Conservation (phyloP, 2,797 vertebrate species). For the Cuniculus paca region DNA sequence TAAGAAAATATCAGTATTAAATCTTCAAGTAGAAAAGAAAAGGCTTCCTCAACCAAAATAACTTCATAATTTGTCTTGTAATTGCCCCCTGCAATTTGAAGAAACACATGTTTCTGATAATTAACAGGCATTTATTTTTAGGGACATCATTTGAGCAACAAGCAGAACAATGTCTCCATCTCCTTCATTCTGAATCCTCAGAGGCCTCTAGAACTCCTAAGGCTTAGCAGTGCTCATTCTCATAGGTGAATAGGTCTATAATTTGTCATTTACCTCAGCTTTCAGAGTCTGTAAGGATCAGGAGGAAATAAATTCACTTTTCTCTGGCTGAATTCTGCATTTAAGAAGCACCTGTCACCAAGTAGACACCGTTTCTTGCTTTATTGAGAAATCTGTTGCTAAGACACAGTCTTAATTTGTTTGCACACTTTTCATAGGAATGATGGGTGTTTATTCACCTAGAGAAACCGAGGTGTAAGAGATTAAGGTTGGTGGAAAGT, state of each 20-base stretch:
- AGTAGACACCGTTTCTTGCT: neutral
- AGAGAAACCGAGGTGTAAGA: conserved; percentile 38
- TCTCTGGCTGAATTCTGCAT: neutral
- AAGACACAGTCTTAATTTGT: conserved; percentile 73
- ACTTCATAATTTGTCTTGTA: conserved; percentile 56
- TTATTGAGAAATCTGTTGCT: conserved; percentile 73
- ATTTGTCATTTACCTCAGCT: conserved; percentile 30
- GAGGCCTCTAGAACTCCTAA: neutral
- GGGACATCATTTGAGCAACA: neutral
- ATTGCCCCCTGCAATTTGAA: conserved; percentile 53
- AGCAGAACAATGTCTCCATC: neutral
- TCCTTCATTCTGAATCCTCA: neutral
- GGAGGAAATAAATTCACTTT: neutral
- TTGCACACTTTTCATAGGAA: conserved; percentile 69
- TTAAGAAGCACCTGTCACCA: conserved; percentile 19
- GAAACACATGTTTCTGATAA: conserved; percentile 66
- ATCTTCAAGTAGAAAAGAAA: conserved; percentile 24
- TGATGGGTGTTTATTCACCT: conserved; percentile 55
- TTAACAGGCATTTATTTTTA: conserved; percentile 62
- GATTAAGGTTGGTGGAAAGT: neutral
- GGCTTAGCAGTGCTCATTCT: neutral
- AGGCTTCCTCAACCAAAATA: conserved; percentile 58
- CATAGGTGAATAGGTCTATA: neutral
- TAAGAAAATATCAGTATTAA: conserved; percentile 56
- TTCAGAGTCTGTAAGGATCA: conserved; percentile 18